Conservation (phyloP, 2,888 invertebrate genomes). For the Bembecia ichneumoniformis region DNA sequence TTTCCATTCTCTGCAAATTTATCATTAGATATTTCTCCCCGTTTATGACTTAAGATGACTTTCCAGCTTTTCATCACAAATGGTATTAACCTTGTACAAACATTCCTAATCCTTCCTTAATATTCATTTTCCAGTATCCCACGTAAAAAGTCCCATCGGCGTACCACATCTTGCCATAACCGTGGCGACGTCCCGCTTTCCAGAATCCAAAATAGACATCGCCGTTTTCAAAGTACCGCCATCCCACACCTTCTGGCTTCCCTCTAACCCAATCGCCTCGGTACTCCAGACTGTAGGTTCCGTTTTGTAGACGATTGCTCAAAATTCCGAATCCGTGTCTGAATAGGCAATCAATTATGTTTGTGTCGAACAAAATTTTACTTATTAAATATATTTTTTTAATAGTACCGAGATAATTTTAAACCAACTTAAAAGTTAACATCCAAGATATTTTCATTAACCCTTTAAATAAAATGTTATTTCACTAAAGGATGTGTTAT, state of each 20-base stretch:
- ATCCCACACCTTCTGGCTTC: conserved; percentile 71
- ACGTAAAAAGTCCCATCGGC: conserved; percentile 71
- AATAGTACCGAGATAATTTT: too few species aligned
- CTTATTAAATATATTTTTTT: background rate
- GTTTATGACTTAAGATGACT: background rate
- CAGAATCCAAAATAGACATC: conserved; percentile 75
- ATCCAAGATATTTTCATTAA: too few species aligned
- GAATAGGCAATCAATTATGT: background rate
- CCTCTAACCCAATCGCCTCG: conserved; percentile 74
- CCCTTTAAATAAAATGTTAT: too few species aligned
- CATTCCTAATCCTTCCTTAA: conserved; percentile 67
- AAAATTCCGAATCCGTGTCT: conserved; percentile 74
- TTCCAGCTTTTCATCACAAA: background rate
- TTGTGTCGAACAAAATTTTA: background rate
- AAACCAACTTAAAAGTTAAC: too few species aligned
- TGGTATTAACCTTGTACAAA: conserved; percentile 54
- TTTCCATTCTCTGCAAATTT: conserved; percentile 63
- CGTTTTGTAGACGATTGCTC: conserved; percentile 44
- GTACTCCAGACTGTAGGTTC: conserved; percentile 61
- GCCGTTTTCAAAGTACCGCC: conserved; percentile 69
- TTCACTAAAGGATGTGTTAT: too few species aligned
- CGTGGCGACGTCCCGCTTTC: conserved; percentile 60
- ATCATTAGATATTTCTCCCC: background rate
- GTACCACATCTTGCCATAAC: conserved; percentile 77
- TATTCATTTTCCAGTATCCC: conserved; percentile 71